A percentile compares a stretch with the other conserved stretches of the same genome.
phyloP scores from a whole-genome alignment of 2,797 vertebrate genomes.

The Xyrichtys novacula region DNA sequence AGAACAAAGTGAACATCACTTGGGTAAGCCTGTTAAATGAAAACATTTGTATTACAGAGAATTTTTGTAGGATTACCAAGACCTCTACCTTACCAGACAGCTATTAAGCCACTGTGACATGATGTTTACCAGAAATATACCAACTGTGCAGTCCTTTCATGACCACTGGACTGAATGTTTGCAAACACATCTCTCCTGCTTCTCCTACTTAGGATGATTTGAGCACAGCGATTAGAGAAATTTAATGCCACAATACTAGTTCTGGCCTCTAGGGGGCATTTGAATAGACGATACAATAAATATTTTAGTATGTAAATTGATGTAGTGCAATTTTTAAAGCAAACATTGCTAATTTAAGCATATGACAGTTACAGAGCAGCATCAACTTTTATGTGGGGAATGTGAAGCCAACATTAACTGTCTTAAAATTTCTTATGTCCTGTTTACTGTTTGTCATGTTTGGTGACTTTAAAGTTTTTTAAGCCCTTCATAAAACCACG shows the following conservation, averaged over 20 bases:
- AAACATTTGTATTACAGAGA: conserved; percentile 38
- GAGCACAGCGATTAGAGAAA: background rate
- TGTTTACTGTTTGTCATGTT: too few relatives aligned
- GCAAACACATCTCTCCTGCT: background rate
- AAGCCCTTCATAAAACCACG: too few relatives aligned
- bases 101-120: background rate
- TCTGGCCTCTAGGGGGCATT: background rate
- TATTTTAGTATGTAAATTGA: background rate
- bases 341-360: background rate
- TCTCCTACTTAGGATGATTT: too few relatives aligned
- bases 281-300: background rate
- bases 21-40: conserved; percentile 41
- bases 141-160: background rate
- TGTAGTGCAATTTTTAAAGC: background rate
- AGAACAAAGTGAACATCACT: conserved; percentile 48
- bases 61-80: background rate
- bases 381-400: background rate
- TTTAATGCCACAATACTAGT: background rate
- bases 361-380: background rate
- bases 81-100: background rate
- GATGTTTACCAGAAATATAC: conserved; percentile 6
- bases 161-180: background rate
- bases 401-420: background rate
- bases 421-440: too few relatives aligned
- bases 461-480: too few relatives aligned